Conservation (phyloP, 2,888 invertebrate genomes). For the Nemoura dubitans region DNA sequence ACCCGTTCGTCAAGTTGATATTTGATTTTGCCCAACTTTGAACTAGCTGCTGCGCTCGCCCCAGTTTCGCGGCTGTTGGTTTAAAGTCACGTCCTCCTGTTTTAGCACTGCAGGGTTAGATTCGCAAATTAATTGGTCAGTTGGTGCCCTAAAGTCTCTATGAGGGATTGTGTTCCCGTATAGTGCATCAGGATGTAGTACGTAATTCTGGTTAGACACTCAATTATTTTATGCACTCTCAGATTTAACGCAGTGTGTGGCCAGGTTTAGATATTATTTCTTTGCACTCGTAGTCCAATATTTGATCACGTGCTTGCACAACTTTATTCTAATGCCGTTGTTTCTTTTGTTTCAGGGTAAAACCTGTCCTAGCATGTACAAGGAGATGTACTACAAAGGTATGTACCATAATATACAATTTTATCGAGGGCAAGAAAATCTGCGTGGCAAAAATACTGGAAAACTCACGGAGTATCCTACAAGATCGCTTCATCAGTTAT, state of each 20-base stretch:
- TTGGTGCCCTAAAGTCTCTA: background rate
- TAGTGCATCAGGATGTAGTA: background rate
- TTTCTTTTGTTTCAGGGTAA: constrained; percentile 64
- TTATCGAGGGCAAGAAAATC: too few relatives aligned
- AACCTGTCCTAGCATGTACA: constrained; percentile 89
- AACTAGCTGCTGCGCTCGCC: background rate
- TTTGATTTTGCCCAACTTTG: background rate
- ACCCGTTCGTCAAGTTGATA: background rate
- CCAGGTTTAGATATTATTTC: background rate
- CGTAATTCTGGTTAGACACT: background rate
- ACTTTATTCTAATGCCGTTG: background rate
- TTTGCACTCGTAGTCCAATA: background rate
- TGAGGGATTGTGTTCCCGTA: background rate
- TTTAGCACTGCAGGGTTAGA: background rate
- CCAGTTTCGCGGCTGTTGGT: background rate
- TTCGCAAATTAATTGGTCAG: background rate
- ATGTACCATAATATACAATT: constrained; percentile 57
- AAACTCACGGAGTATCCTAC: too few relatives aligned
- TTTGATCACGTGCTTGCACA: background rate
- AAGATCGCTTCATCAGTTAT: too few relatives aligned
- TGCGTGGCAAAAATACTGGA: too few relatives aligned
- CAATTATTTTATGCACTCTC: background rate
- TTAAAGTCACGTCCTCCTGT: background rate
- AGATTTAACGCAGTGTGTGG: background rate
- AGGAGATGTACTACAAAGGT: constrained; percentile 90